Evolutionary conservation across 2,888 invertebrate genomes (phyloP).

Genomic region (Mimachlamys varia): DNA sequence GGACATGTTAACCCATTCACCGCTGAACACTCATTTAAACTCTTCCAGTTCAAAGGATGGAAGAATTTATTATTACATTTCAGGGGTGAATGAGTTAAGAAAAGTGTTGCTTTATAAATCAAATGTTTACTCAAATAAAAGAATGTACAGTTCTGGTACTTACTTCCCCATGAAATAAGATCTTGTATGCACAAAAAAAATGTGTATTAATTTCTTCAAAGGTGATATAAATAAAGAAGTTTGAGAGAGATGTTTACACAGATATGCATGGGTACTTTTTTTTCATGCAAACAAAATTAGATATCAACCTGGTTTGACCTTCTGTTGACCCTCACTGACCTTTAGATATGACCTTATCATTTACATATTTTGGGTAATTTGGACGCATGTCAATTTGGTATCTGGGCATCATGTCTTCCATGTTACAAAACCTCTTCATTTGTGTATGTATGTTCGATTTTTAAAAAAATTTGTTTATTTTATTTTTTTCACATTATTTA

Average conservation of each 20-base stretch:
- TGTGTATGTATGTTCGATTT: neutral
- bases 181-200: too few relatives aligned
- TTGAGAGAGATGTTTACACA: neutral
- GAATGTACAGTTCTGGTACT: neutral
- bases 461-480: neutral
- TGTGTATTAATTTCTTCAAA: too few relatives aligned
- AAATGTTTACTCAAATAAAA: too few relatives aligned
- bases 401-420: constrained; percentile 21
- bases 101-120: too few relatives aligned
- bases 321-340: neutral
- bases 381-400: neutral
- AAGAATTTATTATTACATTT: too few relatives aligned
- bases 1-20: too few relatives aligned
- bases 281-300: neutral
- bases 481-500: neutral
- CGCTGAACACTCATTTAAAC: too few relatives aligned
- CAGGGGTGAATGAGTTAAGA: too few relatives aligned
- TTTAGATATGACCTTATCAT: neutral
- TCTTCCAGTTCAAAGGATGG: too few relatives aligned
- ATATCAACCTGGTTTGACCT: neutral
- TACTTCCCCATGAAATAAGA: too few relatives aligned
- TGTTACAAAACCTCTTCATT: neutral
- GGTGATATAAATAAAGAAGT: too few relatives aligned
- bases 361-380: neutral
- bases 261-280: neutral